These are phyloP conservation scores for Cephalotes varians DNA, from an alignment of 2,888 invertebrate species.

Conservation along the genomic window DNA sequence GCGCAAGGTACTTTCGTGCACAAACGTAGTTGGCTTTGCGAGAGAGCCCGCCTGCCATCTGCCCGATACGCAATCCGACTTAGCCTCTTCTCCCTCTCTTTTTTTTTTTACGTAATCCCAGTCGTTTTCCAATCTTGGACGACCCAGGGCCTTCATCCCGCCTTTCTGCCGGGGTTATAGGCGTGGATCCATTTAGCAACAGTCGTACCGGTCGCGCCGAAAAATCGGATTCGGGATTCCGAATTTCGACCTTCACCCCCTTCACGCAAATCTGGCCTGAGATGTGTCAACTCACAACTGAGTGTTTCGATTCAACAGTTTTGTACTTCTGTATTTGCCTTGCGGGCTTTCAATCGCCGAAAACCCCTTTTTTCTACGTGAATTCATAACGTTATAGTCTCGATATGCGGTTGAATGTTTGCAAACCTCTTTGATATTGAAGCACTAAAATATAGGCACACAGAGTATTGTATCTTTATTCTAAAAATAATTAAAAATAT, in stretches of 20 bases:
- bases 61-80: slow-evolving; percentile 82
- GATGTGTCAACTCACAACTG: slow-evolving; percentile 28
- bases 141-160: slow-evolving; percentile 65
- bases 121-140: slow-evolving; percentile 79
- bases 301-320: slow-evolving; percentile 29
- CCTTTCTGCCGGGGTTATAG: slow-evolving; percentile 29
- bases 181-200: slow-evolving; percentile 72
- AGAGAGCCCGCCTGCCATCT: slow-evolving; percentile 80
- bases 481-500: slow-evolving; percentile 2
- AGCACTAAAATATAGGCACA: not conserved
- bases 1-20: slow-evolving; percentile 53
- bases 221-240: slow-evolving; percentile 78
- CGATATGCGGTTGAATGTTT: slow-evolving; percentile 22
- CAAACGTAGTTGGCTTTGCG: slow-evolving; percentile 71
- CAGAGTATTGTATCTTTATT: not conserved
- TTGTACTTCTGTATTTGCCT: slow-evolving; percentile 31
- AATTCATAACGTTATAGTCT: slow-evolving; percentile 24
- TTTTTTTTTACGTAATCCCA: slow-evolving; percentile 81
- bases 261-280: slow-evolving; percentile 53
- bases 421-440: not conserved
- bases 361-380: slow-evolving; percentile 32
- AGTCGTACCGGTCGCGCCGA: slow-evolving; percentile 71
- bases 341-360: slow-evolving; percentile 19
- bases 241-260: slow-evolving; percentile 64
- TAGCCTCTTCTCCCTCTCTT: slow-evolving; percentile 68